Conservation (phyloP, 2,113 vertebrate species). For the Spilogale gracilis region DNA sequence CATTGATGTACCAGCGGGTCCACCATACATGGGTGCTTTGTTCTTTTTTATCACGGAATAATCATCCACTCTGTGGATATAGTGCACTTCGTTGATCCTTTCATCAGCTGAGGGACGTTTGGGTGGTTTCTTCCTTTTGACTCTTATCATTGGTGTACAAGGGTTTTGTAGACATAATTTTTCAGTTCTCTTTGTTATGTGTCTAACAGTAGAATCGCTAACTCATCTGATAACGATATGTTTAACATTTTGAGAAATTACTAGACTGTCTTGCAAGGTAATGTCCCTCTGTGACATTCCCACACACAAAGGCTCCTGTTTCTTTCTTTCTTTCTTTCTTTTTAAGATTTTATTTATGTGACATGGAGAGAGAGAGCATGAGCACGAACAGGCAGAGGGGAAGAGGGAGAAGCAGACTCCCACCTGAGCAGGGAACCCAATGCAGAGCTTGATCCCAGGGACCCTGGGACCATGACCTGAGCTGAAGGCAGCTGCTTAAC, state of each 20-base stretch:
- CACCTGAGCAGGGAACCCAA: background rate
- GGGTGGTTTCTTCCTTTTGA: background rate
- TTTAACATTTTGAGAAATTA: conserved; percentile 16
- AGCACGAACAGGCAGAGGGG: too few species aligned
- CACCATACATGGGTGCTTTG: background rate
- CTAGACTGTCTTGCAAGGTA: background rate
- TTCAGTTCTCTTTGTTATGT: background rate
- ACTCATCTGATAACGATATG: background rate
- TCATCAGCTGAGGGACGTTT: background rate
- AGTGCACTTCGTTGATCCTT: background rate
- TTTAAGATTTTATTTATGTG: background rate
- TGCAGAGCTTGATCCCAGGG: background rate
- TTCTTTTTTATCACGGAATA: background rate
- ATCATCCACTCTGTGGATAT: background rate
- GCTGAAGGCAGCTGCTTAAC: background rate
- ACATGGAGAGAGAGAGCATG: background rate
- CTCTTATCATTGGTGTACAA: background rate
- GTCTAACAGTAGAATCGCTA: background rate
- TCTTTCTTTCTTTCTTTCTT: too few species aligned
- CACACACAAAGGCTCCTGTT: background rate
- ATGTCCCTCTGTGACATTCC: background rate
- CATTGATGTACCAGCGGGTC: too few species aligned
- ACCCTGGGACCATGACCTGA: background rate
- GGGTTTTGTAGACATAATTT: background rate
- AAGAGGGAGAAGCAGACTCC: too few species aligned